phyloP scores from a whole-genome alignment of 2,113 vertebrate species.

The Nansenia antarctica region DNA sequence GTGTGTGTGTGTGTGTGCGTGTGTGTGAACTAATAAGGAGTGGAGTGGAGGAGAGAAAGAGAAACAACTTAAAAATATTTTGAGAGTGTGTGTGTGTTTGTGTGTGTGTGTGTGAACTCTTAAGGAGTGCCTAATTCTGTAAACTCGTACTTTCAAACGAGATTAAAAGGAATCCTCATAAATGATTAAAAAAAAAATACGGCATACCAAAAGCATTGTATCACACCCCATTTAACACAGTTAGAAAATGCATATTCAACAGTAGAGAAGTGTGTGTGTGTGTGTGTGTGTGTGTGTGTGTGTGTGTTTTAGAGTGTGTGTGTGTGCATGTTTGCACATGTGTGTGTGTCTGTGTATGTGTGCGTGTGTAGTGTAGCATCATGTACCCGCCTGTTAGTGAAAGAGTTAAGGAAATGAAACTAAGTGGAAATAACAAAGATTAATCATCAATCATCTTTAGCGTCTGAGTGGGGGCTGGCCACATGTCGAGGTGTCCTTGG shows the following conservation, averaged over 20 bases:
- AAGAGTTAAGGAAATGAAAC: constrained; percentile 40
- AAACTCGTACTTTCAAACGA: constrained; percentile 67
- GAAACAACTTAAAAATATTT: neutral
- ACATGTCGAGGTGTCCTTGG: too few species aligned
- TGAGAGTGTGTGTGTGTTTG: neutral
- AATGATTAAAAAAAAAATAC: constrained; percentile 70
- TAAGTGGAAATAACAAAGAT: constrained; percentile 64
- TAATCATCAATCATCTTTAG: constrained; percentile 67
- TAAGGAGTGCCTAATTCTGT: constrained; percentile 42
- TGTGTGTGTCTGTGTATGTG: constrained; percentile 16
- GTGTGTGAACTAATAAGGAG: neutral
- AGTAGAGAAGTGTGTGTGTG: constrained; percentile 11
- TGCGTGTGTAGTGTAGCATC: neutral
- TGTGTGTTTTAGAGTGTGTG: too few species aligned
- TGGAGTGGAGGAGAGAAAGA: neutral
- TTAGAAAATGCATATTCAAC: constrained; percentile 17
- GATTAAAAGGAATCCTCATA: constrained; percentile 60
- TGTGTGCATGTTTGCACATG: constrained; percentile 5
- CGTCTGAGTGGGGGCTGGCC: too few species aligned
- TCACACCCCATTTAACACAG: constrained; percentile 70
- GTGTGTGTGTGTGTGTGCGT: neutral
- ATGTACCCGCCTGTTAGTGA: neutral
- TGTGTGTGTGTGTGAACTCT: neutral
- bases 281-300: constrained; percentile 14
- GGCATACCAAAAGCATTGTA: constrained; percentile 57